Percentiles rank a stretch among this genome's conserved stretches.
Evolutionary conservation across 2,113 vertebrate genomes (phyloP).

Genomic region (Polypterus bichir): DNA sequence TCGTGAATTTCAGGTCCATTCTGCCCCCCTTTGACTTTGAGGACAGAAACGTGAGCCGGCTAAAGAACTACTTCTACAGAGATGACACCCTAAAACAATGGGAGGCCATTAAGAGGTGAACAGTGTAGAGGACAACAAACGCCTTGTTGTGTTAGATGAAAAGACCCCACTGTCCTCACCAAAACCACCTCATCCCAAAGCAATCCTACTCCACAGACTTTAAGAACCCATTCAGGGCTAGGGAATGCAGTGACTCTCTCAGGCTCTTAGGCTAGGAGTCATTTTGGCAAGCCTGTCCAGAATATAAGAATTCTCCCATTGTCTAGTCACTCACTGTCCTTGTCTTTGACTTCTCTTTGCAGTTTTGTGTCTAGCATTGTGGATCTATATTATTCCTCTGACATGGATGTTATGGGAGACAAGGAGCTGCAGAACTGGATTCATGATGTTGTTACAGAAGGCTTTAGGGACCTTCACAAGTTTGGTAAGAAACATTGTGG

Average conservation of each 20-base stretch:
- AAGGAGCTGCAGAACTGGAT: slow-evolving; percentile 49
- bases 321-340: too few relatives aligned
- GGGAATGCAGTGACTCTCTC: too few relatives aligned
- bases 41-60: slow-evolving; percentile 29
- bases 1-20: slow-evolving; percentile 45
- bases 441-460: slow-evolving; percentile 34
- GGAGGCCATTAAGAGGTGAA: slow-evolving; percentile 41
- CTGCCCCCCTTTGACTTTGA: slow-evolving; percentile 33
- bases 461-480: slow-evolving; percentile 35
- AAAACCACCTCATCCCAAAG: too few relatives aligned
- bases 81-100: slow-evolving; percentile 41
- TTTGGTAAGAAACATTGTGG: slow-evolving; percentile 33
- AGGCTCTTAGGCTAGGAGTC: too few relatives aligned
- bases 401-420: slow-evolving; percentile 32
- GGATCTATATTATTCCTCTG: slow-evolving; percentile 30
- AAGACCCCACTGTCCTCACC: too few relatives aligned
- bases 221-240: too few relatives aligned
- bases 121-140: neutral
- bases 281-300: too few relatives aligned
- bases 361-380: slow-evolving; percentile 41
- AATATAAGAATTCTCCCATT: too few relatives aligned
- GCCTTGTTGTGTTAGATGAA: too few relatives aligned
- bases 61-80: slow-evolving; percentile 42
- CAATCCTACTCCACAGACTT: too few relatives aligned
- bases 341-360: neutral